Evolutionary conservation across 35 echinoderm and acorn worm genomes (phyloP), one percentile per base, ranked within the genome.

Genomic region (Chiridota heheva): DNA sequence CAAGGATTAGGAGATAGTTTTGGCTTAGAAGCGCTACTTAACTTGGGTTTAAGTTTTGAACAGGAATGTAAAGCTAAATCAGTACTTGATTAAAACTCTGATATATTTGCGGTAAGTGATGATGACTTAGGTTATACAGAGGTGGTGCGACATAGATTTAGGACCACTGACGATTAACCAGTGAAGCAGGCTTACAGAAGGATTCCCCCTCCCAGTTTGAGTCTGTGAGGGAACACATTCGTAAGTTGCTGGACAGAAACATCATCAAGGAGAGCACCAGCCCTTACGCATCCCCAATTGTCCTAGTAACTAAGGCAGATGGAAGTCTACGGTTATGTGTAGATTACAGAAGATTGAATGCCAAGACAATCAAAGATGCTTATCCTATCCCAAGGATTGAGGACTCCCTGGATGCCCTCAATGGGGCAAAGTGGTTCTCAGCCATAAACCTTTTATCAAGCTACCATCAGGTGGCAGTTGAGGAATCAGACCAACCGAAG

Each of bases 311-410:
- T 34, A 81, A 81, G 47, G 16, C 24, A 39, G 78, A 81, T 44
- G 78, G 78, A 26, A 35, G 7, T n/a, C 26, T 67, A 17, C 16
- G 78, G 36, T 43, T 81, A n/a, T 81, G 78, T 34, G 60, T 81
- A 26, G 78, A 81, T 40, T 81, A 81, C 33, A 63, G 78, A 20
- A 81, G 45, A 81, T 27, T 81, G 28, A 81, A 86, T 42, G 74
- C 58, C 25, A 49, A 77, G 37, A 86, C 83, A 10, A 76, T 42
- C 44, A 75, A 86, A 43, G 83, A 86, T 45, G 61, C 84, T 0
- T 78, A 86, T 28, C 71, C 84, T 26, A 77, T 86, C 18, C 84
- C 72, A 10, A 61, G 84, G 40, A 86, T 86, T 67, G 84, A 86
- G 34, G 72, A 86, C 38, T 40, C 71, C 26, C 57, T 86, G 51